A percentile compares a stretch with the other conserved stretches of the same genome.
Conservation (phyloP, 1,140 invertebrate species). For the Zaprionus nigranus region DNA sequence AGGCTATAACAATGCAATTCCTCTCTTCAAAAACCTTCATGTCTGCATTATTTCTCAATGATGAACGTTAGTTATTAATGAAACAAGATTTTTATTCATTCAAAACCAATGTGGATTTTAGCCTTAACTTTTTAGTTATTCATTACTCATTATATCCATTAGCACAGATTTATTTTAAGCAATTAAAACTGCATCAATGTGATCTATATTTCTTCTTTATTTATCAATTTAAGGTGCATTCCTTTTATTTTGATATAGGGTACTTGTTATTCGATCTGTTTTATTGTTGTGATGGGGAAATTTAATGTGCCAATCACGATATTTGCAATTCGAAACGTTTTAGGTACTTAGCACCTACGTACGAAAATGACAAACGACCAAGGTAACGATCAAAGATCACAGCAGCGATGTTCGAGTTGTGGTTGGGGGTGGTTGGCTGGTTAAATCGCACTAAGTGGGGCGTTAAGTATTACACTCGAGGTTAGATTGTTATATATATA, state of each 20-base stretch:
- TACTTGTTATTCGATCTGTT: neutral
- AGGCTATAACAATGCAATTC: no score
- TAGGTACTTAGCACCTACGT: slow-evolving; percentile 55
- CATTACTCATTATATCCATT: no score
- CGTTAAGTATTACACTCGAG: neutral
- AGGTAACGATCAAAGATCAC: slow-evolving; percentile 7
- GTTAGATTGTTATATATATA: neutral
- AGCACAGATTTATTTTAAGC: no score
- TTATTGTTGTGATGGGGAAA: slow-evolving; percentile 11
- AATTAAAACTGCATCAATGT: no score
- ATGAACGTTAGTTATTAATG: no score
- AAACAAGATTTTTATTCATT: no score
- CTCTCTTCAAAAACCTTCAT: no score
- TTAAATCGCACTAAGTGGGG: neutral
- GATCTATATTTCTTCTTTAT: no score
- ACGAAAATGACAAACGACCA: neutral
- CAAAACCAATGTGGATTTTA: no score
- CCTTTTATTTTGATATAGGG: neutral
- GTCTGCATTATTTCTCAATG: no score
- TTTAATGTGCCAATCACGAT: slow-evolving; percentile 59
- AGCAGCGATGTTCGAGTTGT: neutral
- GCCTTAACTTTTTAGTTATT: no score
- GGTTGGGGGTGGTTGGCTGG: slow-evolving; percentile 21
- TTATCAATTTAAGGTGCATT: no score
- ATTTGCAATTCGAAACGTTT: slow-evolving; percentile 42